These are phyloP conservation scores for Hypotaenidia okinawae DNA, from an alignment of 2,797 vertebrate species.

Conservation along the genomic window DNA sequence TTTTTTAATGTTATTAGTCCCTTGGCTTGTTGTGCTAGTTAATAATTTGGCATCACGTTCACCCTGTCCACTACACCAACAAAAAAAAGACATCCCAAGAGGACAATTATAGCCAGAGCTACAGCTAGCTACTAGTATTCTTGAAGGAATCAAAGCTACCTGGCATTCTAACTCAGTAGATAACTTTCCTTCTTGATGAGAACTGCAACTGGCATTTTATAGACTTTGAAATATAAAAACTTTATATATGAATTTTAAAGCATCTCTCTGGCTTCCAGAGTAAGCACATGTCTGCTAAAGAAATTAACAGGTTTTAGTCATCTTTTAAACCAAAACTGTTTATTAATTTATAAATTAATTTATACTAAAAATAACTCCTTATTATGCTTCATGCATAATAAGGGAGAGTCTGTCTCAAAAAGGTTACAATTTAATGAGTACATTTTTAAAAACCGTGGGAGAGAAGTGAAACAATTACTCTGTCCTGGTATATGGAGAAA, in stretches of 20 bases:
- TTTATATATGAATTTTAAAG: neutral
- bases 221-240: neutral
- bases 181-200: neutral
- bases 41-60: neutral
- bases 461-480: conserved; percentile 49
- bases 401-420: conserved; percentile 39
- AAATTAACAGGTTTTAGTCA: neutral
- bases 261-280: neutral
- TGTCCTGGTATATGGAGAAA: neutral
- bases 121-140: neutral
- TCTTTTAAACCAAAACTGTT: neutral
- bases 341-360: conserved; percentile 27
- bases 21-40: neutral
- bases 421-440: conserved; percentile 59
- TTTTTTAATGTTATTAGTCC: neutral
- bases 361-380: conserved; percentile 27
- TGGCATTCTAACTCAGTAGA: neutral
- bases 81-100: neutral
- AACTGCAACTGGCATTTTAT: neutral
- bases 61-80: neutral
- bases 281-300: neutral
- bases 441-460: conserved; percentile 29
- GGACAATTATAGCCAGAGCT: neutral
- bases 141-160: neutral
- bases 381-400: conserved; percentile 30